Percentiles rank a stretch among this genome's conserved stretches.
Conservation (phyloP, 2,113 vertebrate species). For the Cnemophilus loriae region DNA sequence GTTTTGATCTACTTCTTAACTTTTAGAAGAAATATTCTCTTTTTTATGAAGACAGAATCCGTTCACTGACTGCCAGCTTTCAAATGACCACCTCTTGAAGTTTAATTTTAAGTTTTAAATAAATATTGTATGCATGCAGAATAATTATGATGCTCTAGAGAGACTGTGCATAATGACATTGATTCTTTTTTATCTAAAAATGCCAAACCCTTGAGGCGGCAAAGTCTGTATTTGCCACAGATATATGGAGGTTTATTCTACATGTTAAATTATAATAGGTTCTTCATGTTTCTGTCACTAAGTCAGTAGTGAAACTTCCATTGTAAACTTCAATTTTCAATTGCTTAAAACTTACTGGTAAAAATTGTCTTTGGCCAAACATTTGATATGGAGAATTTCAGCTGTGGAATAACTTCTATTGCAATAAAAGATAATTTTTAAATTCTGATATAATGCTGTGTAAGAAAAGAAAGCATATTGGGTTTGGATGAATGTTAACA, state of each 20-base stretch:
- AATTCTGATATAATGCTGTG: background rate
- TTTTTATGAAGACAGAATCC: constrained; percentile 92
- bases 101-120: constrained; percentile 90
- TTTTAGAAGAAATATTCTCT: constrained; percentile 96
- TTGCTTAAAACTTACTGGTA: constrained; percentile 11
- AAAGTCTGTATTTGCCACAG: constrained; percentile 65
- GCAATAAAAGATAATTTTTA: background rate
- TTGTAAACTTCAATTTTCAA: constrained; percentile 56
- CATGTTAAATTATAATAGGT: constrained; percentile 60
- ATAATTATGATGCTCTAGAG: constrained; percentile 85
- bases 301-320: background rate
- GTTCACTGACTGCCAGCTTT: constrained; percentile 88
- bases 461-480: background rate
- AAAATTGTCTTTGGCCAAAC: background rate
- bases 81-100: constrained; percentile 94
- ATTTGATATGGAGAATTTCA: background rate
- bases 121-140: constrained; percentile 96
- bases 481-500: background rate
- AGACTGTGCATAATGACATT: constrained; percentile 78
- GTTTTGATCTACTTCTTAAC: constrained; percentile 94
- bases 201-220: constrained; percentile 72
- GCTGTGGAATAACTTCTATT: background rate
- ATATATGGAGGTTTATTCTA: constrained; percentile 51
- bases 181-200: constrained; percentile 86
- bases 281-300: constrained; percentile 20